Evolutionary conservation across 2,888 invertebrate species (phyloP).

Genomic region (Sycophila texana): DNA sequence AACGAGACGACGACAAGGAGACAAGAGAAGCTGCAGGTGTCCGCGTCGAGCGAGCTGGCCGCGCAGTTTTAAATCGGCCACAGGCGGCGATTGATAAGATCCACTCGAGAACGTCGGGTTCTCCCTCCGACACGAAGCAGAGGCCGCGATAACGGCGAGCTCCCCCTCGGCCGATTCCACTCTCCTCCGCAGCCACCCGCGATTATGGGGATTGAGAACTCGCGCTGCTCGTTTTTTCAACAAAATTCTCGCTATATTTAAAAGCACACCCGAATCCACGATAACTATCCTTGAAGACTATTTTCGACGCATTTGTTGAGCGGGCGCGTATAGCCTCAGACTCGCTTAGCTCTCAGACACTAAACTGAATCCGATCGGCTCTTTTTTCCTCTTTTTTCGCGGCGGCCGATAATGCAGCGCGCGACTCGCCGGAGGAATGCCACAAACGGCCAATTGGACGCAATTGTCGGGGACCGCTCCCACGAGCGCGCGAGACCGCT

Average conservation of each 20-base stretch:
- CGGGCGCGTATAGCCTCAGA: too few species aligned
- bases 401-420: conserved; percentile 9
- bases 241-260: conserved; percentile 31
- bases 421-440: conserved; percentile 14
- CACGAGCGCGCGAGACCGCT: background rate
- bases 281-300: conserved; percentile 52
- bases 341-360: background rate
- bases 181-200: background rate
- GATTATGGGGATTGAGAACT: background rate
- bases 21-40: too few species aligned
- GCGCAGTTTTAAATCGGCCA: too few species aligned
- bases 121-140: too few species aligned
- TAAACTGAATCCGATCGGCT: background rate
- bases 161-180: too few species aligned
- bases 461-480: conserved; percentile 5
- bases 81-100: too few species aligned
- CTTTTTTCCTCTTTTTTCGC: background rate
- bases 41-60: too few species aligned
- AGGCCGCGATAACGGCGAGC: too few species aligned
- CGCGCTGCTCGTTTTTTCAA: background rate
- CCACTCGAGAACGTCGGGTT: too few species aligned
- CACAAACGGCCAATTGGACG: background rate
- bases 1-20: too few species aligned
- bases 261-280: conserved; percentile 25
- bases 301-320: conserved; percentile 30